Base-by-base conservation (phyloP, 1,140 invertebrate genomes). In the Drepana arcuata region DNA sequence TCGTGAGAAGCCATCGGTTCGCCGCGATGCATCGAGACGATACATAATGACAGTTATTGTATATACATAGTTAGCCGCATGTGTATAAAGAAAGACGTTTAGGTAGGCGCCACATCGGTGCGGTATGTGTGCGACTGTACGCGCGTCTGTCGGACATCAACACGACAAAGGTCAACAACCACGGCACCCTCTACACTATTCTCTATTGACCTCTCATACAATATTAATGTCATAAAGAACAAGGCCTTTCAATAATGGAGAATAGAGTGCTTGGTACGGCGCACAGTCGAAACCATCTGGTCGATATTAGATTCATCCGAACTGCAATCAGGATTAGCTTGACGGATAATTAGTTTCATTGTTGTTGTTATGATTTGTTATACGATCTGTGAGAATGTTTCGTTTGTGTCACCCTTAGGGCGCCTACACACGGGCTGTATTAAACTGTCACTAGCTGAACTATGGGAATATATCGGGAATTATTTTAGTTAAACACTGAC, bases 1-100 rank as follows among this genome's bases (percentile, higher is more conserved):
- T 79, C 78, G 74, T 79, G 72, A 75, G 74, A 75, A 77, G 77
- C 74, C 77, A 75, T 79, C 74, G 72, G 77, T 81, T 81, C 77
- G 72, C 65, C 77, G 77, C 77, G 73, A 74, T 69, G 66, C 75
- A 75, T 63, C 64, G 71, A 72, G 66, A 72, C 71, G 77, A 62
- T 54, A 61, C 50, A 44, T 54, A 55, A 63, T 67, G 57, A 77
- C 62, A 63, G 72, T 62, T 72, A 75, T 69, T 78, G 67, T 69
- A 71, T 52, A 81, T 79, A 75, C 52, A 73, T 81, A 81, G 71
- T 69, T 78, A 81, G 72, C 73, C 73, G 70, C 72, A 73, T 72
- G 62, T 78, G 58, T 71, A 72, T 72, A 74, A 75, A 79, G 66
- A 74, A 75, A 79, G 66, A 74, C 69, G 61, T 68, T 59, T 57